Percentiles rank a stretch among this genome's conserved stretches.
Evolutionary conservation across 2,113 vertebrate genomes (phyloP).

Genomic region (Atlantisia rogersi): DNA sequence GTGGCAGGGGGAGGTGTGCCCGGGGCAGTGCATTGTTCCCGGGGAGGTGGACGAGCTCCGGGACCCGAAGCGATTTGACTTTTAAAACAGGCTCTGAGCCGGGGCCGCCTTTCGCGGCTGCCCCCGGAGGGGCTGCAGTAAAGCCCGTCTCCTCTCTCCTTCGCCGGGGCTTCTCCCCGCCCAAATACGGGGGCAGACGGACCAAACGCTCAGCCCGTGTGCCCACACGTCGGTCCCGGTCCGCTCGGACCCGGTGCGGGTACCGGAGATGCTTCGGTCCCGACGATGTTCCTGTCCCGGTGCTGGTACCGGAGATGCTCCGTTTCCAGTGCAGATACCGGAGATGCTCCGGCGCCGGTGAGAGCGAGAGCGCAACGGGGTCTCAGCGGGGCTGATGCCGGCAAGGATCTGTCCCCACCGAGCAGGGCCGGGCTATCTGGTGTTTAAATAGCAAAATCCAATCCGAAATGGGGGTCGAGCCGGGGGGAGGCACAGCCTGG

Average conservation of each 20-base stretch:
- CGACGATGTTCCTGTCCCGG: not conserved
- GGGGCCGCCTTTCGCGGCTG: not conserved
- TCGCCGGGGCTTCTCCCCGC: not conserved
- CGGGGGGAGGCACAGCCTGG: not conserved
- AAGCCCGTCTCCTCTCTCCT: not conserved
- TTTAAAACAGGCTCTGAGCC: conserved; percentile 41
- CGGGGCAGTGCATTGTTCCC: conserved; percentile 1
- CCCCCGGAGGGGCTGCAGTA: not conserved
- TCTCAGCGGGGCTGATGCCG: not conserved
- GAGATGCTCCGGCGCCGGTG: not conserved
- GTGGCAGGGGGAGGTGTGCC: conserved; percentile 42
- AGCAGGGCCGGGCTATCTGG: not conserved
- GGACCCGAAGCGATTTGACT: conserved; percentile 32
- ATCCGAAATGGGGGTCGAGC: not conserved
- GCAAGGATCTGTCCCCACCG: not conserved
- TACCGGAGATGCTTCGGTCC: not conserved
- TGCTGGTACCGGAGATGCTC: not conserved
- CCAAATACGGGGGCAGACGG: not conserved
- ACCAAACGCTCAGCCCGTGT: not conserved
- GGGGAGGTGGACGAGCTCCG: not conserved
- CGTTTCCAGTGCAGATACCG: not conserved
- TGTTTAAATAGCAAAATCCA: not conserved
- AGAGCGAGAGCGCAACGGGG: not conserved
- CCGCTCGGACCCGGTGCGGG: not conserved
- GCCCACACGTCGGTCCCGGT: not conserved